phyloP scores from a whole-genome alignment of 2,797 vertebrate species.

The Taenioides sp. region DNA sequence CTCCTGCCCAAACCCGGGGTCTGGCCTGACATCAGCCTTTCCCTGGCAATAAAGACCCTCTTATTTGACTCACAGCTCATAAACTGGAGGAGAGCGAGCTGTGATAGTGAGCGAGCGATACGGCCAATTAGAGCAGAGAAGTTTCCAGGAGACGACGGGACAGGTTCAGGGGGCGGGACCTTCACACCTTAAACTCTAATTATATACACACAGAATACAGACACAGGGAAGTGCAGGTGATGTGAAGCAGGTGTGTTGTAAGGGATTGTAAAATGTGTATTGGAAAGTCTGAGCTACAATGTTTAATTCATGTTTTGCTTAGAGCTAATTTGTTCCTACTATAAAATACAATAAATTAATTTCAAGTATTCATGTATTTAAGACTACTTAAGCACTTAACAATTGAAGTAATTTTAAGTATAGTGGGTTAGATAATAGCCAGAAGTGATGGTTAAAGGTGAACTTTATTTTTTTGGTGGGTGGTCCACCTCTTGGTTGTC shows the following conservation, averaged over 20 bases:
- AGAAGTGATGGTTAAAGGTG: no score
- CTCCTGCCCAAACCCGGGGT: slow-evolving; percentile 64
- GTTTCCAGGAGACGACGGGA: slow-evolving; percentile 49
- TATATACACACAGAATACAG: slow-evolving; percentile 16
- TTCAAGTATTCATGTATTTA: no score
- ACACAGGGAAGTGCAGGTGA: slow-evolving; percentile 1
- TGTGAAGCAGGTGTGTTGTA: background rate
- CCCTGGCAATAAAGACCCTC: slow-evolving; percentile 68
- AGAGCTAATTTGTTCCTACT: no score
- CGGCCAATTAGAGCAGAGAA: slow-evolving; percentile 58
- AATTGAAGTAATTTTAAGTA: no score
- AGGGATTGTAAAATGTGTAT: background rate
- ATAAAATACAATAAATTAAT: no score
- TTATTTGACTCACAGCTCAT: slow-evolving; percentile 65
- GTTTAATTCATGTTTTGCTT: background rate
- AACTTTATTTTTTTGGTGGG: no score
- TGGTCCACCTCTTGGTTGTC: no score
- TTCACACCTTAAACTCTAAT: slow-evolving; percentile 35
- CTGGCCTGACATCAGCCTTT: slow-evolving; percentile 71
- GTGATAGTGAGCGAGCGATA: slow-evolving; percentile 51
- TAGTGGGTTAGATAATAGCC: no score
- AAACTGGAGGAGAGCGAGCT: slow-evolving; percentile 45
- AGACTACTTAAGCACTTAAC: no score
- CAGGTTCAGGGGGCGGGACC: slow-evolving; percentile 21
- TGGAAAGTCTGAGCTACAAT: background rate